Conservation (phyloP, 2,797 vertebrate genomes). For the Phalloptychus januarius region DNA sequence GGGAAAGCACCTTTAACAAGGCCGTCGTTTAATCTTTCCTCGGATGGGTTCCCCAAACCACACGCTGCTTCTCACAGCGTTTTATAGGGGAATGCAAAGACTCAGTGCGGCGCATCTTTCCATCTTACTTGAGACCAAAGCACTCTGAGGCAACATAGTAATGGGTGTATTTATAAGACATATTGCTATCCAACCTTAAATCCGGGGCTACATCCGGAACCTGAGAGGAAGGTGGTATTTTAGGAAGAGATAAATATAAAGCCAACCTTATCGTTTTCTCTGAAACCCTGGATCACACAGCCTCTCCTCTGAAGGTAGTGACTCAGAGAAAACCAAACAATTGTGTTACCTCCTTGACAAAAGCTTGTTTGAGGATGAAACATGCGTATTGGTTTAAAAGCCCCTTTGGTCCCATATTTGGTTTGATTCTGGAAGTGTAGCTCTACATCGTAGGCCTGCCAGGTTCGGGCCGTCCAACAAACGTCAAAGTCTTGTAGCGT, state of each 20-base stretch:
- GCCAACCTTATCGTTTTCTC: conserved; percentile 64
- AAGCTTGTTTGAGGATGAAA: background rate
- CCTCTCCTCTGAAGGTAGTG: conserved; percentile 26
- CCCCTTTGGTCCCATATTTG: background rate
- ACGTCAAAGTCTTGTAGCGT: background rate
- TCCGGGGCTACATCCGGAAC: conserved; percentile 49
- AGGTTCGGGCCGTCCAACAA: background rate
- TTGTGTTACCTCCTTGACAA: background rate
- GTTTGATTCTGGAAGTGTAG: background rate
- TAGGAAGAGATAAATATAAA: conserved; percentile 72
- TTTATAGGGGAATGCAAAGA: conserved; percentile 7
- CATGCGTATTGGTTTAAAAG: background rate
- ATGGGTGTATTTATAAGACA: conserved; percentile 62
- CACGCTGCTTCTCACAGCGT: background rate
- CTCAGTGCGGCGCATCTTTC: conserved; percentile 32
- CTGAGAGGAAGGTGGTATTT: conserved; percentile 69
- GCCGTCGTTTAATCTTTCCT: conserved; percentile 1
- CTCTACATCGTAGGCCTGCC: background rate
- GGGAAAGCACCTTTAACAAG: conserved; percentile 24
- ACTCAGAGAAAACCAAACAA: conserved; percentile 13
- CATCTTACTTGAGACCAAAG: conserved; percentile 21
- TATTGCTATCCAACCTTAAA: conserved; percentile 54
- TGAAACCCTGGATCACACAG: conserved; percentile 28
- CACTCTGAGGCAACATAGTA: conserved; percentile 15
- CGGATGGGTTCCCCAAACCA: conserved; percentile 1